Evolutionary conservation across 2,113 vertebrate genomes (phyloP).

Genomic region (Saguinus midas): DNA sequence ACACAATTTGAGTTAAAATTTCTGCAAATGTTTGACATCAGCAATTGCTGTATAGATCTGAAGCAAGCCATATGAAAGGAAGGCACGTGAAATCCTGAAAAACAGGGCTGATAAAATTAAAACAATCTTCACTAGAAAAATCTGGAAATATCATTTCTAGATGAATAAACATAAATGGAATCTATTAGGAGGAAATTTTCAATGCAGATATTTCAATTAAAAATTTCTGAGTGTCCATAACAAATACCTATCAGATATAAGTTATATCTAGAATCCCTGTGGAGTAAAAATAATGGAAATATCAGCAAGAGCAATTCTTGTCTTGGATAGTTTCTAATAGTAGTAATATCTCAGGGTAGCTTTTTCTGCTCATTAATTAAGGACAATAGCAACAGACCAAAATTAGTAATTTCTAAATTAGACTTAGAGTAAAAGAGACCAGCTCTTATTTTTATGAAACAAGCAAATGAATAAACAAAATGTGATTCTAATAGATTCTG

Average conservation of each 20-base stretch:
- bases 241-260: neutral
- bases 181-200: neutral
- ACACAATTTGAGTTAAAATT: constrained; percentile 5
- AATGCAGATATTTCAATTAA: neutral
- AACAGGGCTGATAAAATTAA: neutral
- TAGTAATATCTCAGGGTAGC: neutral
- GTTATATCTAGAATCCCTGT: constrained; percentile 17
- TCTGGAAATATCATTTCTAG: neutral
- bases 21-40: neutral
- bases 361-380: constrained; percentile 21
- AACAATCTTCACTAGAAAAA: constrained; percentile 14
- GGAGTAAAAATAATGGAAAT: neutral
- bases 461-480: neutral
- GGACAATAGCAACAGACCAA: neutral
- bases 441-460: constrained; percentile 21
- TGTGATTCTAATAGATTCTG: constrained; percentile 40
- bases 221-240: constrained; percentile 16
- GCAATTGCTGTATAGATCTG: neutral
- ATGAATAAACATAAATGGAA: neutral
- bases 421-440: neutral
- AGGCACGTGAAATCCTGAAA: neutral
- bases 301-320: neutral
- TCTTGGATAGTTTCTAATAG: neutral
- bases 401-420: constrained; percentile 44
- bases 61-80: neutral